Conservation (phyloP, 1,140 invertebrate species). For the Drosophila aff. region DNA sequence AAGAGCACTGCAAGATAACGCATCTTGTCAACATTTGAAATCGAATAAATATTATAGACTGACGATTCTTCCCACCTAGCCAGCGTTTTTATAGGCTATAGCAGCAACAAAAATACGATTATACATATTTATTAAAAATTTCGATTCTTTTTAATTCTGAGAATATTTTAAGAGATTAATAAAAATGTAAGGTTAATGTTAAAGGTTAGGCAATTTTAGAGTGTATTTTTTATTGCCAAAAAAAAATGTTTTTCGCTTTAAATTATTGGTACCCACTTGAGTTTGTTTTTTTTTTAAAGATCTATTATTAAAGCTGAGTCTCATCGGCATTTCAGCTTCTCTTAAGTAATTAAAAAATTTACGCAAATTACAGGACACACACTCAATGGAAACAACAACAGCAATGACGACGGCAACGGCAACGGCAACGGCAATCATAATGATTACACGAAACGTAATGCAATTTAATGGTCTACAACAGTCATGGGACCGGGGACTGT, state of each 20-base stretch:
- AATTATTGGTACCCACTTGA: too few species aligned
- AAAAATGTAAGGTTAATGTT: too few species aligned
- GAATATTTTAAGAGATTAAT: too few species aligned
- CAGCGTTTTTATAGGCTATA: background rate
- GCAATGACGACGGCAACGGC: conserved; percentile 22
- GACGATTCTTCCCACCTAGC: background rate
- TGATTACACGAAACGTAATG: conserved; percentile 74
- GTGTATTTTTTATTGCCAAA: too few species aligned
- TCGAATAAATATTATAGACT: background rate
- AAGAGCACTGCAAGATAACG: background rate
- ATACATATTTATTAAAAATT: background rate
- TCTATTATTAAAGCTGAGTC: conserved; percentile 5
- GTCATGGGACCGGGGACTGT: background rate
- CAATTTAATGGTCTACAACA: conserved; percentile 75
- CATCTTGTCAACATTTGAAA: background rate
- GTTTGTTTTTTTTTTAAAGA: background rate
- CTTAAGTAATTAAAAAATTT: conserved; percentile 56
- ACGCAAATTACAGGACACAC: conserved; percentile 51
- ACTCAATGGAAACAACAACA: conserved; percentile 35
- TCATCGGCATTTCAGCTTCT: conserved; percentile 1
- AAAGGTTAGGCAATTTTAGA: too few species aligned
- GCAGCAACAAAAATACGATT: rapidly evolving
- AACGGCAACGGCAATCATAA: conserved; percentile 56
- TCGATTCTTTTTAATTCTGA: too few species aligned
- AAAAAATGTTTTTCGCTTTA: too few species aligned